Conservation (phyloP, 2,113 vertebrate species). For the Micromys minutus region DNA sequence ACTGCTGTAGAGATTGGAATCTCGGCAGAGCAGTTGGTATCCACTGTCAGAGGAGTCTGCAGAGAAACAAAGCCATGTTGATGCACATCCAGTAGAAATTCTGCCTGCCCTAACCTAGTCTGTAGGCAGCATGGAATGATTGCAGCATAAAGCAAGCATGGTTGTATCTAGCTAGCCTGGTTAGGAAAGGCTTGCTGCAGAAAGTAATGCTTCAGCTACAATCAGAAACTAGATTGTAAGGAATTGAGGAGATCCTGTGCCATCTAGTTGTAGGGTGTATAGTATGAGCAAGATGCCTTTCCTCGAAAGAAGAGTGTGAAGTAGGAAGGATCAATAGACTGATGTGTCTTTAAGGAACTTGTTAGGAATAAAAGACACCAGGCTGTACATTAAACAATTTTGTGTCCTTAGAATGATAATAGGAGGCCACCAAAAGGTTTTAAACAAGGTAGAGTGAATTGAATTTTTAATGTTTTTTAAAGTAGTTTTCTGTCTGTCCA, state of each 20-base stretch:
- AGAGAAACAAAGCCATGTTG: not conserved
- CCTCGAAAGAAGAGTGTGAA: not conserved
- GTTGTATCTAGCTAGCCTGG: not conserved
- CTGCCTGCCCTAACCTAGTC: not conserved
- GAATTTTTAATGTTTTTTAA: not conserved
- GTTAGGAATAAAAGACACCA: not conserved
- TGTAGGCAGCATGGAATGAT: too few relatives aligned
- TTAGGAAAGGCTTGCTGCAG: not conserved
- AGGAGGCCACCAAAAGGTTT: not conserved
- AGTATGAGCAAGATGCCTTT: not conserved
- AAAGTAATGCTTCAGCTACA: constrained; percentile 29
- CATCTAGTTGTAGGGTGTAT: not conserved
- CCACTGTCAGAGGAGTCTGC: not conserved
- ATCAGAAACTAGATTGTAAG: not conserved
- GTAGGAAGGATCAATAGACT: not conserved
- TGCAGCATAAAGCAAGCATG: not conserved
- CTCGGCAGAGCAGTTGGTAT: not conserved
- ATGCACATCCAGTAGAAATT: not conserved
- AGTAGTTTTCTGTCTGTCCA: not conserved
- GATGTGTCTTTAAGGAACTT: not conserved
- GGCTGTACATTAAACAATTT: constrained; percentile 17
- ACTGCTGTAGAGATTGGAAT: not conserved
- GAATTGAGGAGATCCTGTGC: not conserved
- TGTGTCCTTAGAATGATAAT: not conserved
- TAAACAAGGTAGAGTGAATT: not conserved